phyloP scores from a whole-genome alignment of 2,113 vertebrate genomes.

The Mormyrus iriodes region DNA sequence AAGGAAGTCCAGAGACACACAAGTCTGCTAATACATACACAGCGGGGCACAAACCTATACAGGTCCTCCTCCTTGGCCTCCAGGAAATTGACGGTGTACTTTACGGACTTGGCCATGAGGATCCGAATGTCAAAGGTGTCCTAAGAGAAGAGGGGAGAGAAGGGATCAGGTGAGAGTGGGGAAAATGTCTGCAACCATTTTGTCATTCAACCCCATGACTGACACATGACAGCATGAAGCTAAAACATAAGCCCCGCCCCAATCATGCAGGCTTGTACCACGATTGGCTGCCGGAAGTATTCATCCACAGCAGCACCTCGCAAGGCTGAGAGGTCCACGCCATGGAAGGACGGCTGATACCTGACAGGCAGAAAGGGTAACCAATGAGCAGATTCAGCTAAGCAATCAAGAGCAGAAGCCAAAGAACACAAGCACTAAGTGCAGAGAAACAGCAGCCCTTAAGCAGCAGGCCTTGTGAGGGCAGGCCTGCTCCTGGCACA shows the following conservation, averaged over 20 bases:
- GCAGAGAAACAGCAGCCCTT: neutral
- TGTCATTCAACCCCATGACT: neutral
- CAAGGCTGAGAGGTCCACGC: constrained; percentile 84
- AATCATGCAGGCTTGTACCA: constrained; percentile 60
- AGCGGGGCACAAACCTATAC: constrained; percentile 68
- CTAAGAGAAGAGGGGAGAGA: constrained; percentile 46
- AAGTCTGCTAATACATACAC: neutral
- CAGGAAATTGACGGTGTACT: constrained; percentile 92
- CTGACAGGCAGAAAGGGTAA: constrained; percentile 45
- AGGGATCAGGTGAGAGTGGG: neutral
- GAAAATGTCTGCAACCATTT: neutral
- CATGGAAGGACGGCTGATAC: constrained; percentile 96
- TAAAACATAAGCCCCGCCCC: neutral
- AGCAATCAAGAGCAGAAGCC: neutral
- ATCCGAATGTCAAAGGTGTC: constrained; percentile 94
- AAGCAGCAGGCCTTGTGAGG: neutral
- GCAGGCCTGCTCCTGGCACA: neutral
- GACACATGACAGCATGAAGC: neutral
- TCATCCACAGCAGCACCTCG: constrained; percentile 88
- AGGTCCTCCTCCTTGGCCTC: constrained; percentile 92
- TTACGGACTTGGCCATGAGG: constrained; percentile 91
- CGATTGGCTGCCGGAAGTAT: constrained; percentile 90
- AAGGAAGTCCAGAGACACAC: neutral
- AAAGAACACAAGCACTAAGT: neutral
- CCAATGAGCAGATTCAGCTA: too few species aligned